Conservation (phyloP, 2,113 vertebrate genomes). For the Cisticola juncidis region DNA sequence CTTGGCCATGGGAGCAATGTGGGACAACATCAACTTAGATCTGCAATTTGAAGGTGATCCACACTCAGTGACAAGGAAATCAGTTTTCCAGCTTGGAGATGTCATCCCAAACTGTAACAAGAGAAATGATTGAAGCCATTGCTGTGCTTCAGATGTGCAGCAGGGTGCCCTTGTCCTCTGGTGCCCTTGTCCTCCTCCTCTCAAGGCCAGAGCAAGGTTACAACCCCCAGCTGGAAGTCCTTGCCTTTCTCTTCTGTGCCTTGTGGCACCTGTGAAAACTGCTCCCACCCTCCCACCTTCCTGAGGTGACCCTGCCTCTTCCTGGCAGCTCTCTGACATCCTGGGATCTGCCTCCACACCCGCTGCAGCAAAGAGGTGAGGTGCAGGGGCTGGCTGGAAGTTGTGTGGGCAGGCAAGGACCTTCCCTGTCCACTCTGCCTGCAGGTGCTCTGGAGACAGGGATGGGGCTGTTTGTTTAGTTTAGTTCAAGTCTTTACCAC, state of each 20-base stretch:
- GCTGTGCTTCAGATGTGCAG: background rate
- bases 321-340: background rate
- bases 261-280: background rate
- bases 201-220: background rate
- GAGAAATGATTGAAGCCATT: background rate
- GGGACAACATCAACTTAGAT: background rate
- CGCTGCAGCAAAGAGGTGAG: background rate
- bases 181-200: background rate
- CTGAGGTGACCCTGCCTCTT: background rate
- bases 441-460: background rate
- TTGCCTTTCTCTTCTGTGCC: background rate
- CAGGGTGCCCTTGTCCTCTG: background rate
- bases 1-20: background rate
- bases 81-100: background rate
- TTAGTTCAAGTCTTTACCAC: background rate
- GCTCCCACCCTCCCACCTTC: background rate
- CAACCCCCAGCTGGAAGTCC: background rate
- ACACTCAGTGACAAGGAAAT: background rate
- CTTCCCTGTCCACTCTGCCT: background rate
- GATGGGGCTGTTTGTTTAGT: background rate
- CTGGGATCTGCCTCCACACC: background rate
- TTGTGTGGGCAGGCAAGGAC: background rate
- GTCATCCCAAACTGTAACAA: background rate
- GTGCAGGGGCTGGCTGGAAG: background rate
- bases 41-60: background rate